A percentile compares a stretch with the other conserved stretches of the same genome.
These are phyloP conservation scores for Leucopternis melanops DNA, from an alignment of 2,113 vertebrate species.

Conservation along the genomic window DNA sequence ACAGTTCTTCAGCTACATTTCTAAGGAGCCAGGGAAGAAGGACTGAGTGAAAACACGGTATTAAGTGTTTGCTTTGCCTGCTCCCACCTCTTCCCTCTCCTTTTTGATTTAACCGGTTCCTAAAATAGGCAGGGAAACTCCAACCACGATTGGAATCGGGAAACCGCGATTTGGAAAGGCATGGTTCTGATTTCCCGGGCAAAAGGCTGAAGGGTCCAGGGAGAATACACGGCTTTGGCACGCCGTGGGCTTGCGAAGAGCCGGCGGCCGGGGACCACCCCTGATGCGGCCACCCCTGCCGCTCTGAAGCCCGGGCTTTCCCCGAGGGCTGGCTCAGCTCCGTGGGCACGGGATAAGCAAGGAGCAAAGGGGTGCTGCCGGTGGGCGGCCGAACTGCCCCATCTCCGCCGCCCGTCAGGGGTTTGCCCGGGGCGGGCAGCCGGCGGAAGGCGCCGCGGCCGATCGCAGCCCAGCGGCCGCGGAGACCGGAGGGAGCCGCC, in stretches of 20 bases:
- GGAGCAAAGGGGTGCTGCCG: neutral
- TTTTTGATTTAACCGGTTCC: neutral
- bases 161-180: fast-evolving
- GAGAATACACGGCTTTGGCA: fast-evolving
- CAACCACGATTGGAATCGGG: neutral
- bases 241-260: fast-evolving
- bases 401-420: too few relatives aligned
- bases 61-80: neutral
- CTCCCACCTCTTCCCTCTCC: neutral
- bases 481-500: neutral
- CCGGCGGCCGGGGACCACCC: neutral
- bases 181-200: too few relatives aligned
- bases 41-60: neutral
- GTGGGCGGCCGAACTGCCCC: too few relatives aligned
- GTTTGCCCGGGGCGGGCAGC: neutral
- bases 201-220: neutral
- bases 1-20: neutral
- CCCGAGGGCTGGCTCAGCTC: fast-evolving
- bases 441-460: neutral
- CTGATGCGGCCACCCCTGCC: fast-evolving
- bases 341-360: fast-evolving
- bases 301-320: neutral
- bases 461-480: neutral
- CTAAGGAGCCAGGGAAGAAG: too few relatives aligned
- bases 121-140: neutral